phyloP scores from a whole-genome alignment of 1,140 invertebrate genomes.

The Atta colombica region DNA sequence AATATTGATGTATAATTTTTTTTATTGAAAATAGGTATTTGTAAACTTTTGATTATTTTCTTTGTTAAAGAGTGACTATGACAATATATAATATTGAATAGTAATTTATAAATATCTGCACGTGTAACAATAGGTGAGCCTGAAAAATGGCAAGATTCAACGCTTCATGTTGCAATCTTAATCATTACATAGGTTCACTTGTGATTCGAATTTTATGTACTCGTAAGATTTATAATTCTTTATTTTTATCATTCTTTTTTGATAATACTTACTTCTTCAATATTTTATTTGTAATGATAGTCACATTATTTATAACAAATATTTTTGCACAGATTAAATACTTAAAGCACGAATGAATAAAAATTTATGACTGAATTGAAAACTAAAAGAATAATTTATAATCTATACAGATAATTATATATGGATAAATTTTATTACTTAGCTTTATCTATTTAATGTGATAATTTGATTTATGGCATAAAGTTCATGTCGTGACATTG shows the following conservation, averaged over 20 bases:
- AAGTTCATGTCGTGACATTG: background rate
- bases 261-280: background rate
- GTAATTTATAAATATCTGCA: background rate
- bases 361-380: background rate
- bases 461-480: background rate
- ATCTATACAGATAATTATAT: background rate
- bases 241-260: conserved; percentile 17
- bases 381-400: conserved; percentile 4
- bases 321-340: conserved; percentile 2
- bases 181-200: conserved; percentile 9
- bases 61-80: background rate
- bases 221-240: background rate
- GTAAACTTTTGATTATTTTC: background rate
- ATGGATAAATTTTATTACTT: background rate
- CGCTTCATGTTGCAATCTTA: background rate
- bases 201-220: background rate
- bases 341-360: background rate
- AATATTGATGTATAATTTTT: background rate
- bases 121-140: background rate
- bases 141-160: conserved; percentile 7
- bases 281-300: background rate
- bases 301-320: background rate
- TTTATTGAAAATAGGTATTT: background rate
- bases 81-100: background rate
- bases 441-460: background rate